Evolutionary conservation across 2,888 invertebrate species (phyloP).

Genomic region (Macropis europaea): DNA sequence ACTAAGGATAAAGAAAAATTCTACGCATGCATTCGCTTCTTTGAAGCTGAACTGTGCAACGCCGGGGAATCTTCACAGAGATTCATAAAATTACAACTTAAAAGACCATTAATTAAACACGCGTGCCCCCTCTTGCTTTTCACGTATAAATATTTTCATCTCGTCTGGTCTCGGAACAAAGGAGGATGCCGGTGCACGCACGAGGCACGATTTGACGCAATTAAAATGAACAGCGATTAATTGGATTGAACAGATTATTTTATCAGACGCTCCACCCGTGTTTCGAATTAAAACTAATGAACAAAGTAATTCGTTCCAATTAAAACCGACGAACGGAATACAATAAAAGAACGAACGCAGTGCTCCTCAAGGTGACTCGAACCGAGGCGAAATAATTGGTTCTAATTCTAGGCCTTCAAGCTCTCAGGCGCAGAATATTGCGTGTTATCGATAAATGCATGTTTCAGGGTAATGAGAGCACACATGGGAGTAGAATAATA

Average conservation of each 20-base stretch:
- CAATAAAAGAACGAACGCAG: no score
- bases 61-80: not conserved
- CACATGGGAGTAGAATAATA: conserved; percentile 32
- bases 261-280: no score
- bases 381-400: conserved; percentile 6
- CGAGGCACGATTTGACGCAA: no score
- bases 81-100: not conserved
- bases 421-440: conserved; percentile 70
- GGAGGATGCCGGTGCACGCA: not conserved
- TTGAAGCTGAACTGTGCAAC: not conserved
- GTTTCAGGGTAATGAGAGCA: conserved; percentile 51
- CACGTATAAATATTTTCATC: not conserved
- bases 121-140: not conserved
- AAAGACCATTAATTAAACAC: not conserved
- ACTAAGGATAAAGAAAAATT: conserved; percentile 9
- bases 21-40: not conserved
- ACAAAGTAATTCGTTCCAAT: no score
- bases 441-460: conserved; percentile 53
- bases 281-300: no score
- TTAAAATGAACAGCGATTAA: no score
- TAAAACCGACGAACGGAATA: no score
- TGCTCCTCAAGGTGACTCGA: no score
- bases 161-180: not conserved
- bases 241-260: no score
- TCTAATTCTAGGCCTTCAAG: conserved; percentile 67